Percentiles rank a stretch among this genome's conserved stretches.
Conservation (phyloP, 37 sponge, comb jelly and placozoan species). For the Halichondria panicea region DNA sequence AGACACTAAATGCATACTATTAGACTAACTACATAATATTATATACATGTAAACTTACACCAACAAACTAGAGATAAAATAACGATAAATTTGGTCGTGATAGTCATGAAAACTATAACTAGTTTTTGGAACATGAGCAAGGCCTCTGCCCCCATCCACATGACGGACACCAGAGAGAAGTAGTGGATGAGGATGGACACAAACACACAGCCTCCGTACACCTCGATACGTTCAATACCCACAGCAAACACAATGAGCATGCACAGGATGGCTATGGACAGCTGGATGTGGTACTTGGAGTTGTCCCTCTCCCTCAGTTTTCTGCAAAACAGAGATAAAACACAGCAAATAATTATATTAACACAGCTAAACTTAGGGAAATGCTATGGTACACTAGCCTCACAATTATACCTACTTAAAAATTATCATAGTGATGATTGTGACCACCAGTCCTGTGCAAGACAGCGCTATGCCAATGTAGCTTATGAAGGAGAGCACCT, state of each 20-base stretch:
- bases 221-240: slow-evolving; percentile 42
- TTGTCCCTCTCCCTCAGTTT: slow-evolving; percentile 24
- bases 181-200: slow-evolving; percentile 53
- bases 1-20: too few species aligned
- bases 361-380: too few species aligned
- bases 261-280: slow-evolving; percentile 30
- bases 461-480: slow-evolving; percentile 47
- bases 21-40: neutral
- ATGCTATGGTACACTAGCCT: too few species aligned
- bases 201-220: slow-evolving; percentile 38
- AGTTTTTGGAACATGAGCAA: slow-evolving; percentile 52
- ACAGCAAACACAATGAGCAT: slow-evolving; percentile 54
- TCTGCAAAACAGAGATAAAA: slow-evolving; percentile 29
- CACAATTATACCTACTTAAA: slow-evolving; percentile 60
- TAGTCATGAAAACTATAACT: slow-evolving; percentile 43
- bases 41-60: slow-evolving; percentile 33
- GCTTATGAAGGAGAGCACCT: slow-evolving; percentile 22
- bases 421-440: slow-evolving; percentile 22
- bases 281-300: slow-evolving; percentile 46
- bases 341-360: too few species aligned
- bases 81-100: slow-evolving; percentile 32
- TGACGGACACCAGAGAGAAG: slow-evolving; percentile 44
- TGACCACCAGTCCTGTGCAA: slow-evolving; percentile 16
- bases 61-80: slow-evolving; percentile 31
- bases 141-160: slow-evolving; percentile 68